phyloP scores from a whole-genome alignment of 2,113 vertebrate species.

The Chunga burmeisteri region DNA sequence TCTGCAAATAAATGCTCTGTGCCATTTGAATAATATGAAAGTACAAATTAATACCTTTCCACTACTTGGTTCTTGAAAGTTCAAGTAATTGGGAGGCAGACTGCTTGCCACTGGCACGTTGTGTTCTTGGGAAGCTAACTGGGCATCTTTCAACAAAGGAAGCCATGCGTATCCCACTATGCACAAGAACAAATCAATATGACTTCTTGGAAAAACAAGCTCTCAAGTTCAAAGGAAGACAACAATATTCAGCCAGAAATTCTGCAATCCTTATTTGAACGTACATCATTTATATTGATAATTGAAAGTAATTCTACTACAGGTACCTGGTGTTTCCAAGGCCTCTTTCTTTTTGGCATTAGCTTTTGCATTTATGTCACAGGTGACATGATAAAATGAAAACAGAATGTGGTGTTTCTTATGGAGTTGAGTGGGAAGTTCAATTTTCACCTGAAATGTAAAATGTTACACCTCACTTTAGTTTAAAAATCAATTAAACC shows the following conservation, averaged over 20 bases:
- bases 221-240: neutral
- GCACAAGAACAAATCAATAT: constrained; percentile 8
- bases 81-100: constrained; percentile 88
- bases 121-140: constrained; percentile 89
- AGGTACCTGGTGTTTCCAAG: constrained; percentile 91
- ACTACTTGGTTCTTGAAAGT: constrained; percentile 83
- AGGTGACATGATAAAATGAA: constrained; percentile 97
- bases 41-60: constrained; percentile 80
- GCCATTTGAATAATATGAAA: rapidly evolving
- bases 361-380: constrained; percentile 98
- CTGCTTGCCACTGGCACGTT: constrained; percentile 86
- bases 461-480: constrained; percentile 64
- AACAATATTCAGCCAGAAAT: neutral
- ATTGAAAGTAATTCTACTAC: constrained; percentile 42
- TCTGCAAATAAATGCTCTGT: neutral
- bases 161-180: constrained; percentile 96
- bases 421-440: constrained; percentile 94
- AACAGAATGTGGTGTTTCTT: constrained; percentile 98
- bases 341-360: constrained; percentile 95
- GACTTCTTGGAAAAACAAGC: neutral
- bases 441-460: constrained; percentile 91
- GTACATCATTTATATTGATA: neutral
- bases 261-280: constrained; percentile 31
- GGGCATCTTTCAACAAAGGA: constrained; percentile 87
- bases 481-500: constrained; percentile 12